Evolutionary conservation across 2,797 vertebrate genomes (phyloP), one percentile per base, ranked within the genome.

Genomic region (Hafferia zeledoni): DNA sequence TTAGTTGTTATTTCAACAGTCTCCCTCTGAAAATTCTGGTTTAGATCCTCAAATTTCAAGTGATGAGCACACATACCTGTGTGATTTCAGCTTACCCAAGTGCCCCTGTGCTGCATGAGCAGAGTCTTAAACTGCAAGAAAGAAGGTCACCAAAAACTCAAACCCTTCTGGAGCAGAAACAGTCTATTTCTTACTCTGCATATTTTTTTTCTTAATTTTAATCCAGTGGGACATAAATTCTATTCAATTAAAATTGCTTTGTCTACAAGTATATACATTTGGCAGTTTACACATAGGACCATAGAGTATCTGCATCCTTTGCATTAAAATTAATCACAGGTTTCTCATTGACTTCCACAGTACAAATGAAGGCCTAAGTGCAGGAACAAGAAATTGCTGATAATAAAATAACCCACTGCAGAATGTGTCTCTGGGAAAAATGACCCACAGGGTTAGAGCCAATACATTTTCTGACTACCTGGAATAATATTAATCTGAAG

Each of bases 401-500:
- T 44, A 92, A 84, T 28, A 71, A 83, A 90, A 93, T 25, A 93
- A 75, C 22, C 4, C 43, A 52, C 23, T 44, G 28, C 57, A 90
- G 41, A 90, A 75, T 35, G 28, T 75, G 25, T 46, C 39, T 85
- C 69, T 11, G 43, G 19, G 7, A 84, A 76, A 78, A 77, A 59
- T 11, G 37, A 12, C 4, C 15, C 72, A 72, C 53, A 30, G 11
- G 13, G 37, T 70, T 82, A 75, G 57, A 89, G 43, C 10, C 23
- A 78, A 81, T 70, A 78, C 15, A 78, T 80, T 94, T 93, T 83
- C 79, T 86, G 61, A 49, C 65, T 90, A 64, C 46, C 55, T 90
- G 37, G 17, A 94, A 93, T 63, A 84, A 87, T 78, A 92, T 83
- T 95, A 94, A 91, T 76, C 89, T 87, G 81, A 92, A 91, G 41